Evolutionary conservation across 2,113 vertebrate genomes (phyloP).

Genomic region (Aleadryas rufinucha): DNA sequence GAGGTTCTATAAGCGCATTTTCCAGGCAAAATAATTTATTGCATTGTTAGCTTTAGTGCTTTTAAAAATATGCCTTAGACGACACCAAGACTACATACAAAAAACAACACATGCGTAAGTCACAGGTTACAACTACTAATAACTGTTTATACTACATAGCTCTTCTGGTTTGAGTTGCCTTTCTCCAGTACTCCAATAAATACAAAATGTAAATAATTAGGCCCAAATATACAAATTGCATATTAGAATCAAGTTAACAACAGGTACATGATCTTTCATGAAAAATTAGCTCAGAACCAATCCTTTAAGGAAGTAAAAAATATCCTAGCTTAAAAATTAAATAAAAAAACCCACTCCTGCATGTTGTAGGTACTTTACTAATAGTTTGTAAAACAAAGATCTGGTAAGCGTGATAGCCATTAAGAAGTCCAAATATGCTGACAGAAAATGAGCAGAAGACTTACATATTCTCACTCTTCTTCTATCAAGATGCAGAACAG

Average conservation of each 20-base stretch:
- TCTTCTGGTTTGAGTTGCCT: not conserved
- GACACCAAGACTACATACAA: not conserved
- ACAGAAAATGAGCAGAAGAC: not conserved
- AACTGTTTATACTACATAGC: not conserved
- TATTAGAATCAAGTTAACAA: not conserved
- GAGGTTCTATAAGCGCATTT: accelerated
- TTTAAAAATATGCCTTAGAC: not conserved
- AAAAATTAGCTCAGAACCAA: not conserved
- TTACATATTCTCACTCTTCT: not conserved
- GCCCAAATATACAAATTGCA: not conserved
- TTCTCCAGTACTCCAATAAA: not conserved
- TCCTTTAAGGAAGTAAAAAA: not conserved
- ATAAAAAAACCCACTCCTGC: not conserved
- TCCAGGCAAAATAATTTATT: not conserved
- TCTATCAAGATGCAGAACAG: not conserved
- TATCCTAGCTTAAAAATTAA: not conserved
- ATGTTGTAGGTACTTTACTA: not conserved
- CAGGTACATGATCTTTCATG: not conserved
- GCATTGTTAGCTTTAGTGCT: not conserved
- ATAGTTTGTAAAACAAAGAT: not conserved
- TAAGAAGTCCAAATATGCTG: not conserved
- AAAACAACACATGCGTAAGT: not conserved
- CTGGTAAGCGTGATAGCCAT: not conserved
- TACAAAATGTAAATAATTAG: not conserved
- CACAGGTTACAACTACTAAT: not conserved